phyloP scores from a whole-genome alignment of 2,797 vertebrate genomes.

The Arctocebus calabarensis region DNA sequence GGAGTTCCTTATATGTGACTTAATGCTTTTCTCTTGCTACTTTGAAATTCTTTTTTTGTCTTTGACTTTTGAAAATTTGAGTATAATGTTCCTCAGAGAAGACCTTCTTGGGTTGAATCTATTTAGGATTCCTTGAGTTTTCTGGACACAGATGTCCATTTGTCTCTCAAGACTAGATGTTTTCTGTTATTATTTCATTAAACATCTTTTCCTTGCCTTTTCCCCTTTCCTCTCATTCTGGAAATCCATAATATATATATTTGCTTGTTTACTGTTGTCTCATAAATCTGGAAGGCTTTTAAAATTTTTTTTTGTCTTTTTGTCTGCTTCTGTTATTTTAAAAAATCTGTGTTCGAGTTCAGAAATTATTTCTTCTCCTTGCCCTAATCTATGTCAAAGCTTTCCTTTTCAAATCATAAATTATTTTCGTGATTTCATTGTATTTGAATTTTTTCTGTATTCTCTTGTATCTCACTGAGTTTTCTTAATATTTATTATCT shows the following conservation, averaged over 20 bases:
- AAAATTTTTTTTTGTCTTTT: neutral
- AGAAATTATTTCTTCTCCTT: neutral
- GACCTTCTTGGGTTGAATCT: neutral
- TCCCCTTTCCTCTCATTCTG: neutral
- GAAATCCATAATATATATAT: neutral
- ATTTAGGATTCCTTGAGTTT: neutral
- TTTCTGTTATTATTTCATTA: neutral
- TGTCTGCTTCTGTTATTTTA: neutral
- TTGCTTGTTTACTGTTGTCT: neutral
- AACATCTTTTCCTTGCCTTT: neutral
- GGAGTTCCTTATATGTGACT: neutral
- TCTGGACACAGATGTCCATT: neutral
- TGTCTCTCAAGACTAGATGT: neutral
- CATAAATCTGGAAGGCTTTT: neutral
- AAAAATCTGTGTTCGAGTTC: neutral
- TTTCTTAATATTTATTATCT: neutral
- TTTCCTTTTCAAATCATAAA: neutral
- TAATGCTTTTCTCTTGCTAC: neutral
- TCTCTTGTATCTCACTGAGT: neutral
- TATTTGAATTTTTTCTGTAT: neutral
- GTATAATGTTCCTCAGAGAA: neutral
- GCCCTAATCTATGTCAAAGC: neutral
- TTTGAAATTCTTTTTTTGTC: neutral
- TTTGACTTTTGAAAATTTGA: neutral
- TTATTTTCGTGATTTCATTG: neutral